Evolutionary conservation across 2,113 vertebrate species (phyloP).

Genomic region (Nothobranchius furzeri): DNA sequence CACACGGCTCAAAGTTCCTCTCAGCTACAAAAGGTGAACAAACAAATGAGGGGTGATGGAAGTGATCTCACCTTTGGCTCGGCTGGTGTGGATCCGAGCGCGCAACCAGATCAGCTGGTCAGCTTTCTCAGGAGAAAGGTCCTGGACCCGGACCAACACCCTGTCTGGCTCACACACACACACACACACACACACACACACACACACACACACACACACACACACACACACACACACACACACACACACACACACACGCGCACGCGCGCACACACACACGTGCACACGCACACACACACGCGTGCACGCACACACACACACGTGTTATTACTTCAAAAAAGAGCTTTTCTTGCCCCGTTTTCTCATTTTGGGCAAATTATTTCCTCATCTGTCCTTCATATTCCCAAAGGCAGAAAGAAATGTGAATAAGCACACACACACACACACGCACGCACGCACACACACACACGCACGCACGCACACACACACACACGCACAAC

Average conservation of each 20-base stretch:
- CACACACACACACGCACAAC: constrained; percentile 42
- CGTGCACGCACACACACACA: constrained; percentile 35
- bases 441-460: constrained; percentile 12
- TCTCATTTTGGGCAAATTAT: constrained; percentile 13
- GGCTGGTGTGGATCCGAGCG: constrained; percentile 95
- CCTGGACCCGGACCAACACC: constrained; percentile 86
- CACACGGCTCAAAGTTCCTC: constrained; percentile 5
- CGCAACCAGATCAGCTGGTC: constrained; percentile 94
- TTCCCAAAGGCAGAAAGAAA: constrained; percentile 51
- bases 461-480: constrained; percentile 3
- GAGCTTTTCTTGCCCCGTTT: constrained; percentile 1
- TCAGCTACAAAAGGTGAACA: constrained; percentile 19
- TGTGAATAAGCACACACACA: constrained; percentile 12
- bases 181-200: constrained; percentile 9
- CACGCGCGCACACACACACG: constrained; percentile 43
- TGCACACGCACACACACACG: constrained; percentile 49
- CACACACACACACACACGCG: constrained; percentile 37
- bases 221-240: constrained; percentile 48
- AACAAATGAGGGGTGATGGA: neutral
- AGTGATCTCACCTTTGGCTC: constrained; percentile 93
- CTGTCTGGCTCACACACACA: constrained; percentile 80
- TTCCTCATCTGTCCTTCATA: constrained; percentile 11
- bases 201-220: constrained; percentile 24
- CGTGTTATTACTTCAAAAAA: constrained; percentile 54
- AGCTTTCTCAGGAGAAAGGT: constrained; percentile 86